phyloP scores from a whole-genome alignment of 2,797 vertebrate genomes.

The Ambastaia sidthimunki region DNA sequence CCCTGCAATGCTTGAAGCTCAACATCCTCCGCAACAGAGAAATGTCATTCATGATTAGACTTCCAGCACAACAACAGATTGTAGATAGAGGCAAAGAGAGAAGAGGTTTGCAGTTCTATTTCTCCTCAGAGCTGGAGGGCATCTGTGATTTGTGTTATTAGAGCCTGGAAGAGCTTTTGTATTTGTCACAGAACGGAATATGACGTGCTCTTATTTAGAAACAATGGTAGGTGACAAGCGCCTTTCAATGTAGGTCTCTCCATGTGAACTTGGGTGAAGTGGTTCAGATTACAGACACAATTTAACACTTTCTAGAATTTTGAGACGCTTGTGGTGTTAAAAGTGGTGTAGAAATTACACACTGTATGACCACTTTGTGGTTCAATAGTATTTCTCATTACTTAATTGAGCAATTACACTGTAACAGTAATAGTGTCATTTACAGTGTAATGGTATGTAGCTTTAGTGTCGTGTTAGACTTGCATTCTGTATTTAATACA shows the following conservation, averaged over 20 bases:
- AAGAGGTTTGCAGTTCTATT: background rate
- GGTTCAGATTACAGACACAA: background rate
- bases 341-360: too few species aligned
- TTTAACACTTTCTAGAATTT: background rate
- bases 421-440: too few species aligned
- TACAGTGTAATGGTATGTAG: too few species aligned
- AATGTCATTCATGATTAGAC: slow-evolving; percentile 54
- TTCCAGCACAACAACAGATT: slow-evolving; percentile 38
- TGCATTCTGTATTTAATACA: too few species aligned
- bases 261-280: background rate
- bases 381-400: too few species aligned
- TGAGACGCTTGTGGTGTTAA: too few species aligned
- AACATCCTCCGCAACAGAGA: slow-evolving; percentile 28
- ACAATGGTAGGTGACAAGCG: background rate
- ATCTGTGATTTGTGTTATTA: slow-evolving; percentile 34
- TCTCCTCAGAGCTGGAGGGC: background rate
- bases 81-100: slow-evolving; percentile 33
- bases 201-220: slow-evolving; percentile 17
- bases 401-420: too few species aligned
- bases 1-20: slow-evolving; percentile 32
- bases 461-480: too few species aligned
- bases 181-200: slow-evolving; percentile 23
- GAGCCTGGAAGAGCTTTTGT: slow-evolving; percentile 3
- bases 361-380: too few species aligned
- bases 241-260: background rate